phyloP scores from a whole-genome alignment of 2,113 vertebrate genomes.

The Podiceps cristatus region DNA sequence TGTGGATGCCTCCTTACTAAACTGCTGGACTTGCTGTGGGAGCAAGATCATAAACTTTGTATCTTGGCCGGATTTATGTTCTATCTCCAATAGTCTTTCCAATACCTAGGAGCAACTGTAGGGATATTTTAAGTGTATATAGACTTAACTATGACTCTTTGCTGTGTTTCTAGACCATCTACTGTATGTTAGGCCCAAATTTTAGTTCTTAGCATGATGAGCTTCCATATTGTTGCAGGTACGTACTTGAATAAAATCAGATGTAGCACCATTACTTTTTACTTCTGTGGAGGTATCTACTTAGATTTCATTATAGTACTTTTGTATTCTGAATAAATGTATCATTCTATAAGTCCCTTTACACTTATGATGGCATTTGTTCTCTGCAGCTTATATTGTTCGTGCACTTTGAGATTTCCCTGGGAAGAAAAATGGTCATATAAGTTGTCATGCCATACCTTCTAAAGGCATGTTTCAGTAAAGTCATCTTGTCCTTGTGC shows the following conservation, averaged over 20 bases:
- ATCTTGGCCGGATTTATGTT: not conserved
- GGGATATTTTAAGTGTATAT: not conserved
- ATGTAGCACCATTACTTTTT: not conserved
- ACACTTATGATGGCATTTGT: not conserved
- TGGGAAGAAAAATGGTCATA: not conserved
- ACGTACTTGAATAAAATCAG: accelerated
- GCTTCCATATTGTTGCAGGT: not conserved
- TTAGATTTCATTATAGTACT: not conserved
- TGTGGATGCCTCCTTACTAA: not conserved
- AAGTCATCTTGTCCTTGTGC: not conserved
- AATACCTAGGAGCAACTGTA: not conserved
- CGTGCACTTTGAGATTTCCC: not conserved
- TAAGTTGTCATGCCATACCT: not conserved
- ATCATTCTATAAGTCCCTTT: not conserved
- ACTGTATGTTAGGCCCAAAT: not conserved
- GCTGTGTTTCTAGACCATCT: not conserved
- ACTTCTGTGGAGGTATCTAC: not conserved
- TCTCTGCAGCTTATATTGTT: not conserved
- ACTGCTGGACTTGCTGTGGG: not conserved
- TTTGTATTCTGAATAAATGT: not conserved
- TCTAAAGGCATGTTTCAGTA: not conserved
- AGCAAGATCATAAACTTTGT: not conserved
- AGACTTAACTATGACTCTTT: not conserved
- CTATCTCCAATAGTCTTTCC: not conserved
- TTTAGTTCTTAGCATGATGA: not conserved